A percentile compares a stretch with the other conserved stretches of the same genome.
Conservation (phyloP, 1,140 invertebrate species). For the Zaprionus capensis region DNA sequence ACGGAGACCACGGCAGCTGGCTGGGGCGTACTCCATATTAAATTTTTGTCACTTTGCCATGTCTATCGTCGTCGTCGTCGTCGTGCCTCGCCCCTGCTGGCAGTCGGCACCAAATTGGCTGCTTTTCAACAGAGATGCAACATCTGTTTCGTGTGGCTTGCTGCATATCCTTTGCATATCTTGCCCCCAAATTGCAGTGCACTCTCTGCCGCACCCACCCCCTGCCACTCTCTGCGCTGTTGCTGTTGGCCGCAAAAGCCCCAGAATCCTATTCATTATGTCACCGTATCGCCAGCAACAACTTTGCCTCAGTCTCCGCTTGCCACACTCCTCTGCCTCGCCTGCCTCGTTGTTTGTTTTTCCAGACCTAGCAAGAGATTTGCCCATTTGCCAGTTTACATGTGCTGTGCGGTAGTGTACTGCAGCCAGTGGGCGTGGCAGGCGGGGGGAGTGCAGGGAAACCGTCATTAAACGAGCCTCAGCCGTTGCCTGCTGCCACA, state of each 20-base stretch:
- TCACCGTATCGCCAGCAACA: constrained; percentile 53
- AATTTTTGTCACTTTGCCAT: constrained; percentile 83
- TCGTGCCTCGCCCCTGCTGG: neutral
- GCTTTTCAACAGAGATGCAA: constrained; percentile 84
- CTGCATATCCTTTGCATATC: constrained; percentile 77
- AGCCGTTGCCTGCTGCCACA: constrained; percentile 62
- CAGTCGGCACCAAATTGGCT: constrained; percentile 74
- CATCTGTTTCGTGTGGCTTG: constrained; percentile 77
- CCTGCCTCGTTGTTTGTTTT: constrained; percentile 22
- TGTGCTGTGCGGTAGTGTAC: constrained; percentile 20
- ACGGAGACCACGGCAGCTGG: neutral
- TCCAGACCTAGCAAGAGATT: constrained; percentile 33
- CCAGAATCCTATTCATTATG: constrained; percentile 80
- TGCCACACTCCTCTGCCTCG: neutral
- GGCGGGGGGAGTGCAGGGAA: neutral
- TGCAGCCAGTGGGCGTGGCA: neutral
- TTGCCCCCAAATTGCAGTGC: constrained; percentile 73
- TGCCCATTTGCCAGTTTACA: constrained; percentile 41
- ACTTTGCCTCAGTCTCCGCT: constrained; percentile 11
- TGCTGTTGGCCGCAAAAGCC: constrained; percentile 66
- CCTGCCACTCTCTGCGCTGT: constrained; percentile 10
- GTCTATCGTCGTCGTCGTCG: constrained; percentile 66
- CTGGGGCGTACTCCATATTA: constrained; percentile 69
- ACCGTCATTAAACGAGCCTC: constrained; percentile 59
- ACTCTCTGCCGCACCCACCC: constrained; percentile 39